Percentiles rank a stretch among this genome's conserved stretches.
These are phyloP conservation scores for Argyresthia albistria DNA, from an alignment of 2,888 invertebrate genomes.

Conservation along the genomic window DNA sequence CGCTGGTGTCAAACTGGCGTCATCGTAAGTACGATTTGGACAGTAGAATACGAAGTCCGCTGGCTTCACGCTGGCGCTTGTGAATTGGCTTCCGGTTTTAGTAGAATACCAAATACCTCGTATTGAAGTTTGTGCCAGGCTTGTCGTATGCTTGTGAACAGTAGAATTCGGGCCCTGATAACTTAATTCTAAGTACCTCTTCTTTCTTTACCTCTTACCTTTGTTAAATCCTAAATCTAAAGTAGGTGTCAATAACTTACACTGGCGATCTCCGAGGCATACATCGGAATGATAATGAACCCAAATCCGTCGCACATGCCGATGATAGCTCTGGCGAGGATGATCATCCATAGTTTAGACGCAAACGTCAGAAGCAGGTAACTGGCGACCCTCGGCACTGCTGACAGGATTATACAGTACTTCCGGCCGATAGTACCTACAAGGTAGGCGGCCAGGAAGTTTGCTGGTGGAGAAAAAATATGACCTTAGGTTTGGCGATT, in stretches of 20 bases:
- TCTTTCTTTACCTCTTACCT: no score
- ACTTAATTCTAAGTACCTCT: no score
- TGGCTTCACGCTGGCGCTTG: no score
- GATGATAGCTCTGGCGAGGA: slow-evolving; percentile 16
- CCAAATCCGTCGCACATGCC: slow-evolving; percentile 13
- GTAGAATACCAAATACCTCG: no score
- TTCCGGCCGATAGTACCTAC: slow-evolving; percentile 17
- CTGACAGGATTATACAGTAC: slow-evolving; percentile 10
- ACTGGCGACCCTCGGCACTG: slow-evolving; percentile 16
- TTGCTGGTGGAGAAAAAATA: background rate
- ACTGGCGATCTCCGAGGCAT: slow-evolving; percentile 23
- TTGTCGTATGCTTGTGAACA: no score
- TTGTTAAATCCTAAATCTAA: no score
- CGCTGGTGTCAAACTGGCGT: no score
- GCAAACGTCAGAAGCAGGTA: slow-evolving; percentile 17
- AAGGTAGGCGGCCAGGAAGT: background rate
- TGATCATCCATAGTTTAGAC: slow-evolving; percentile 21
- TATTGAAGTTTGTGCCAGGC: no score
- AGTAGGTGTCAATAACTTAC: slow-evolving; percentile 15
- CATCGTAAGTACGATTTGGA: no score
- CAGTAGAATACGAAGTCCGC: no score
- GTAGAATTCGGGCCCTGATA: no score
- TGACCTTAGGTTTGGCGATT: background rate
- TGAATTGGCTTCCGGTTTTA: no score
- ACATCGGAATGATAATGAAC: slow-evolving; percentile 18